phyloP scores from a whole-genome alignment of 2,113 vertebrate genomes.

The Xiphias gladius region DNA sequence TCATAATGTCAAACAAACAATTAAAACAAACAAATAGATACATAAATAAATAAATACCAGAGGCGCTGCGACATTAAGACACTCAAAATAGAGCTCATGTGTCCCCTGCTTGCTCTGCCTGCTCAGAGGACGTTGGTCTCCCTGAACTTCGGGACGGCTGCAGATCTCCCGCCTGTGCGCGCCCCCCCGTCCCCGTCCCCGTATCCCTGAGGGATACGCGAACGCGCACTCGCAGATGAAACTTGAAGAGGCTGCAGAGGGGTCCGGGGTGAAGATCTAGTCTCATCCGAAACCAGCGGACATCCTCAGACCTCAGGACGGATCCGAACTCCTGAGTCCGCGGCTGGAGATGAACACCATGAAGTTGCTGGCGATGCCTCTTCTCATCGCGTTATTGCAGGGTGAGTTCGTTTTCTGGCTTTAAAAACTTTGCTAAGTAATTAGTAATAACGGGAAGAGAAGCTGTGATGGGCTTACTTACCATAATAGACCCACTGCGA shows the following conservation, averaged over 20 bases:
- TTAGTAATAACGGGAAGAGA: neutral
- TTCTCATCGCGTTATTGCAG: slow-evolving; percentile 70
- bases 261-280: slow-evolving; percentile 33
- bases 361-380: slow-evolving; percentile 56
- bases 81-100: neutral
- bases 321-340: neutral
- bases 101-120: neutral
- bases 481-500: neutral
- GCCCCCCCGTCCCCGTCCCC: slow-evolving; percentile 24
- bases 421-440: neutral
- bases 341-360: slow-evolving; percentile 7
- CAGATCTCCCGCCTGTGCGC: slow-evolving; percentile 1
- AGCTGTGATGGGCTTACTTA: too few species aligned
- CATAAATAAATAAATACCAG: too few species aligned
- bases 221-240: slow-evolving; percentile 26
- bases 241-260: slow-evolving; percentile 45
- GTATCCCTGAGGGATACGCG: slow-evolving; percentile 36
- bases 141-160: neutral
- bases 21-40: too few species aligned
- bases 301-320: slow-evolving; percentile 10
- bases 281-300: slow-evolving; percentile 9
- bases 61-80: too few species aligned
- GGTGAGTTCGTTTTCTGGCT: slow-evolving; percentile 59
- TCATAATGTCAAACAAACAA: too few species aligned
- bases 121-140: neutral